Percentiles rank a stretch among this genome's conserved stretches.
Conservation (phyloP, 2,797 vertebrate genomes). For the Microtus obscurus region DNA sequence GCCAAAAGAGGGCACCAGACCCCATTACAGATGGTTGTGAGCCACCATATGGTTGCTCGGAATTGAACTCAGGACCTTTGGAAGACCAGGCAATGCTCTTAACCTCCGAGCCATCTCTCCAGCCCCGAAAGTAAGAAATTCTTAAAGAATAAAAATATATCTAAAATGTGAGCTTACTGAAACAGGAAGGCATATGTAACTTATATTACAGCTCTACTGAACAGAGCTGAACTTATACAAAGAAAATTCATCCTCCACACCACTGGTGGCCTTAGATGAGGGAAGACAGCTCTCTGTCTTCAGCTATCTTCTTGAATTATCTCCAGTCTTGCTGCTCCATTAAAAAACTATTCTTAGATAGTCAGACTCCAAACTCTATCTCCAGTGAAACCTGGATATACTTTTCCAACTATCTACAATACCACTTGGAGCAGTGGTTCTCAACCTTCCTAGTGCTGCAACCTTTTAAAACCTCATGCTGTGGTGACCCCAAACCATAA, state of each 20-base stretch:
- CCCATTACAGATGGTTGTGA: too few relatives aligned
- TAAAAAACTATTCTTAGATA: neutral
- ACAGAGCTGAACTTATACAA: neutral
- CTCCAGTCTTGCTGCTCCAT: neutral
- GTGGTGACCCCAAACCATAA: neutral
- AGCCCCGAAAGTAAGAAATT: neutral
- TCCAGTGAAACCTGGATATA: neutral
- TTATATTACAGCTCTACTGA: neutral
- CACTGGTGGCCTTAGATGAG: neutral
- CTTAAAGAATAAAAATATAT: neutral
- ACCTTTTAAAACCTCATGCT: neutral
- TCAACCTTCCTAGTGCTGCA: neutral
- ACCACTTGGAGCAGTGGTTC: neutral
- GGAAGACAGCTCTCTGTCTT: neutral
- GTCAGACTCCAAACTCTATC: neutral
- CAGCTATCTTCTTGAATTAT: neutral
- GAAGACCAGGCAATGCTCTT: too few relatives aligned
- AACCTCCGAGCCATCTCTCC: too few relatives aligned
- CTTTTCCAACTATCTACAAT: neutral
- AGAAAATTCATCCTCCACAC: neutral
- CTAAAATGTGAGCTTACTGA: neutral
- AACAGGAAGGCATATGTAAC: neutral
- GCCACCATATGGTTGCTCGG: too few relatives aligned
- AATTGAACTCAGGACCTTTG: too few relatives aligned
- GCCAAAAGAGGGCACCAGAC: too few relatives aligned